Evolutionary conservation across 2,888 invertebrate genomes (phyloP), one percentile per base, ranked within the genome.

Genomic region (Spodoptera exigua): DNA sequence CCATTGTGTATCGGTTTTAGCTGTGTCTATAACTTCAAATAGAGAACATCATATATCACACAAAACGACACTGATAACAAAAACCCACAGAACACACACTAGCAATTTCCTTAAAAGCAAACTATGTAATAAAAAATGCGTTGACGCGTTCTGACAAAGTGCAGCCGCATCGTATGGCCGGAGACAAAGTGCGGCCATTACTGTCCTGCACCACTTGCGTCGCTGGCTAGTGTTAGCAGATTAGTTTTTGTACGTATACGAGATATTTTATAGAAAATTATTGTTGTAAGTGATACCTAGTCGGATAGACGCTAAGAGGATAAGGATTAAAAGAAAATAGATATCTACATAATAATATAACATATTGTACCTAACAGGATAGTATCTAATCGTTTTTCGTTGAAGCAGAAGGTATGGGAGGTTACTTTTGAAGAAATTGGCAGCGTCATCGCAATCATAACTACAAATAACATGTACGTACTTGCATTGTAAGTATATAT

Each of bases 51-150:
- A 10, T 27, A n/a, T 7, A 13, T 7, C 3, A 18, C 48, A 9
- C 45, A 41, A 35, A 47, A 60, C 55, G 46, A 59, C 45, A 49
- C 43, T 49, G 67, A 34, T 67, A 62, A 36, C 35, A 27, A 60
- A 58, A 57, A 43, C 45, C 35, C 45, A 58, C 14, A 60, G 14
- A 32, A 47, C 37, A 55, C 47, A 76, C 36, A 51, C 47, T 36
- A 62, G 74, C 63, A 78, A 79, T 79, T 61, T 60, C 57, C 56
- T 70, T 80, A 74, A 80, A 78, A 78, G 73, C 72, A 61, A 76
- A 75, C 70, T 74, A 64, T 63, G 73, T 72, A 69, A 80, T 84
- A 84, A 86, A 85, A 87, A 85, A 85, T 84, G 82, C 79, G 82
- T 80, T 78, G 81, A 82, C 79, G 76, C 72, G 63, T 61, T 60